Percentiles rank a stretch among this genome's conserved stretches.
Conservation (phyloP, 2,888 invertebrate genomes). For the Apoda limacodes region DNA sequence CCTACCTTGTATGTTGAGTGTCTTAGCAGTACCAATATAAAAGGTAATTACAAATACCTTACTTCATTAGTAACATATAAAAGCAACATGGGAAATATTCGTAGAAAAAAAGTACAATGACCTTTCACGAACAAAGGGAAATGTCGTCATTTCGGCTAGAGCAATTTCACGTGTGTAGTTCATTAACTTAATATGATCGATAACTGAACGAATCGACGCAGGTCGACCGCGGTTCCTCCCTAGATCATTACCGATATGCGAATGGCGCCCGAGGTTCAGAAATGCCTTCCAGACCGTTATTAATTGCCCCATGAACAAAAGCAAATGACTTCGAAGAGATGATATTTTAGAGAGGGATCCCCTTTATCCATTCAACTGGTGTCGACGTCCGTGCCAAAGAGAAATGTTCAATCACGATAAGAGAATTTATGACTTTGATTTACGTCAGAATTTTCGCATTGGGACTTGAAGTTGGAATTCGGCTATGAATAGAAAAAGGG, state of each 20-base stretch:
- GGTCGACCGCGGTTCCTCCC: slow-evolving; percentile 35
- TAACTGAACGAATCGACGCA: slow-evolving; percentile 39
- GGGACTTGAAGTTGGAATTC: slow-evolving; percentile 38
- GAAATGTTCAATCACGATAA: slow-evolving; percentile 69
- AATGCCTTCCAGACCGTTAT: slow-evolving; percentile 63
- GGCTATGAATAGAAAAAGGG: slow-evolving; percentile 58
- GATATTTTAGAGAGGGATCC: slow-evolving; percentile 62
- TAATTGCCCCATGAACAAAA: slow-evolving; percentile 67
- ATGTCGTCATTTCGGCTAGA: slow-evolving; percentile 20
- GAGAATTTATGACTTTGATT: slow-evolving; percentile 67
- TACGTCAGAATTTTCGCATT: slow-evolving; percentile 61
- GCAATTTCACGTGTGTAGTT: slow-evolving; percentile 34
- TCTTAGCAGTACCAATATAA: too few species aligned
- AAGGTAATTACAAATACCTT: too few species aligned
- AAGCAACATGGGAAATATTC: too few species aligned
- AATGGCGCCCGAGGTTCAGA: slow-evolving; percentile 54
- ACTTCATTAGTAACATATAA: too few species aligned
- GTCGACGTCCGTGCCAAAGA: slow-evolving; percentile 61
- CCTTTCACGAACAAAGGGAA: too few species aligned
- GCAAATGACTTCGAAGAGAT: slow-evolving; percentile 68
- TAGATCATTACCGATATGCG: slow-evolving; percentile 63
- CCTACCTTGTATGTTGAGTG: too few species aligned
- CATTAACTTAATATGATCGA: slow-evolving; percentile 52
- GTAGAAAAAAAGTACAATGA: too few species aligned
- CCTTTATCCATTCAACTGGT: slow-evolving; percentile 64